phyloP scores from a whole-genome alignment of 2,113 vertebrate species.

The Pachypanchax playfairii region DNA sequence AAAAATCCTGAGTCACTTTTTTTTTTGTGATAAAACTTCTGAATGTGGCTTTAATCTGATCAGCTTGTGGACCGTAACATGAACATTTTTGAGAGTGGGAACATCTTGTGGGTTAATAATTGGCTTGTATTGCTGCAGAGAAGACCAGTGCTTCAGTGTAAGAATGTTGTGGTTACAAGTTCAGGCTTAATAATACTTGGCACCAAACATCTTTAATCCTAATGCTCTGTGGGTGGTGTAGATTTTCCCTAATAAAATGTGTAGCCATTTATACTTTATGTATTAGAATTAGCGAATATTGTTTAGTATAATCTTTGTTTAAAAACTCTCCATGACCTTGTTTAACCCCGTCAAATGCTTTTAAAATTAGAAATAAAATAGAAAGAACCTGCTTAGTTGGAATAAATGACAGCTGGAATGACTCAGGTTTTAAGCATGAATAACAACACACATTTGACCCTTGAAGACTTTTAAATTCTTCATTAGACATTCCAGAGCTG shows the following conservation, averaged over 20 bases:
- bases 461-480: slow-evolving; percentile 44
- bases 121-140: slow-evolving; percentile 52
- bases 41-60: slow-evolving; percentile 45
- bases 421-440: slow-evolving; percentile 33
- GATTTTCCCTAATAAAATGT: slow-evolving; percentile 58
- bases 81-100: slow-evolving; percentile 53
- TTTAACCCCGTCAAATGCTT: slow-evolving; percentile 9
- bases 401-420: slow-evolving; percentile 11
- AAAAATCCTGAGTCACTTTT: slow-evolving; percentile 25
- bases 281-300: slow-evolving; percentile 17
- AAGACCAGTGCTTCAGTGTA: slow-evolving; percentile 65
- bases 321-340: slow-evolving; percentile 44
- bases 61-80: slow-evolving; percentile 35
- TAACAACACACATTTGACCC: slow-evolving; percentile 39
- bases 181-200: slow-evolving; percentile 67
- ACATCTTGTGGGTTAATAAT: slow-evolving; percentile 74
- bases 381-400: neutral
- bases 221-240: slow-evolving; percentile 62
- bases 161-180: slow-evolving; percentile 73
- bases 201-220: slow-evolving; percentile 64
- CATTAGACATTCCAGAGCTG: slow-evolving; percentile 43
- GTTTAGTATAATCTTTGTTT: slow-evolving; percentile 45
- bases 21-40: slow-evolving; percentile 21
- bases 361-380: neutral
- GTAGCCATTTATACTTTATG: slow-evolving; percentile 38